Evolutionary conservation across 2,113 vertebrate species (phyloP), one percentile per base, ranked within the genome.

Genomic region (Gambusia holbrooki): DNA sequence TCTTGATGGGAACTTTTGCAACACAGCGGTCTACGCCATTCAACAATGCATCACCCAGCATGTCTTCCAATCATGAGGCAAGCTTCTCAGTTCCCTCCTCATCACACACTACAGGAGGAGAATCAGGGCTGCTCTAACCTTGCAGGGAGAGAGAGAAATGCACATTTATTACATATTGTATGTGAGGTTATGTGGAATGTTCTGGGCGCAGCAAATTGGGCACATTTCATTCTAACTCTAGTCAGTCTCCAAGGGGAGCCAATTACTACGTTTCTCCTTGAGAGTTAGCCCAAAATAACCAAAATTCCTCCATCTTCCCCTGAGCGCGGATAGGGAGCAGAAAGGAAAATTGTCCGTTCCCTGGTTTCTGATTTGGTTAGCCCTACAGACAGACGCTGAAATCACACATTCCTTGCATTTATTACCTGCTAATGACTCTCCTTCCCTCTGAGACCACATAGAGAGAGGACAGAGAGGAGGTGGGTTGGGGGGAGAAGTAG

Each of bases 381-480:
- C 76, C 89, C 83, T 61, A 66, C 71, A 82, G 86, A 85, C 84
- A 72, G 69, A 62, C 12, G 0, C 78, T 74, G 74, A 81, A 84
- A 82, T 90, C 84, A 83, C 85, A 79, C 74, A 72, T 82, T 71
- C 71, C 69, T 73, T 54, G 62, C 87, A 89, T 90, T 90, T 76
- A 92, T 92, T 90, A 91, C 87, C 84, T 87, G 89, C 85, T 92
- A 90, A 91, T 88, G 85, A 87, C 79, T 79, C 79, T 73, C 64
- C 13, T 8, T 68, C 35, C 90, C 86, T 85, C 61, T 71, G 87
- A 88, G 88, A 77, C 71, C 4, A 1, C 13, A 27, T 8, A 19
- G 77, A 66, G 71, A 62, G 69, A 62, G 45, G 64, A 75, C 15
- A 35, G 7, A 35, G 33, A 35, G 33, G 33, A 33, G 48, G 76